Conservation (phyloP, 2,797 vertebrate genomes). For the Peromyscus attwateri region DNA sequence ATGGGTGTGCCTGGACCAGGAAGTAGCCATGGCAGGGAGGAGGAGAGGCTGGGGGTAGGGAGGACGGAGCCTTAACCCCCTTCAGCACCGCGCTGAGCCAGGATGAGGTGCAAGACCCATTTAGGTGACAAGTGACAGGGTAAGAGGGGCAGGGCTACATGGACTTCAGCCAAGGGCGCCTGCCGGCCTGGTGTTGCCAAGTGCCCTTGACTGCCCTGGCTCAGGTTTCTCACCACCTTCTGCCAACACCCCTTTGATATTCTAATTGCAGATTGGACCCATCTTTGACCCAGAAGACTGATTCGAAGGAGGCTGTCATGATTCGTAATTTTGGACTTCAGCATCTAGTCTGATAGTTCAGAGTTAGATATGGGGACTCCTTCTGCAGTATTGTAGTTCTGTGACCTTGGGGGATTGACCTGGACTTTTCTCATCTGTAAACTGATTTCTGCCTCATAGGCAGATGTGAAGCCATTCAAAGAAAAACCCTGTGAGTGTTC, state of each 20-base stretch:
- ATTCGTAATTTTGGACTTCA: too few relatives aligned
- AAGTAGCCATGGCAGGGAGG: neutral
- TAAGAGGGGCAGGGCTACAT: constrained; percentile 28
- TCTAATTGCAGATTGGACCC: neutral
- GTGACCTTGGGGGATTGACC: accelerated
- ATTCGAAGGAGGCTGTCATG: too few relatives aligned
- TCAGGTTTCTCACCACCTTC: neutral
- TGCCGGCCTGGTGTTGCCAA: accelerated
- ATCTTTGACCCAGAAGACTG: neutral
- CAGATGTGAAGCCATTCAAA: neutral
- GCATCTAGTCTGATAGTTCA: accelerated
- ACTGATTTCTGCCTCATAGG: neutral
- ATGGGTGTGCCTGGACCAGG: constrained; percentile 11
- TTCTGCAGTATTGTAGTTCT: accelerated
- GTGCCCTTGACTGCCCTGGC: accelerated
- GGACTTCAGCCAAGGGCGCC: neutral
- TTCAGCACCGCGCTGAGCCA: neutral
- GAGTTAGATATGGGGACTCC: neutral
- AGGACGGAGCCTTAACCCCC: constrained; percentile 48
- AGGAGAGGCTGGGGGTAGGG: constrained; percentile 14
- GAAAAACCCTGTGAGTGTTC: accelerated
- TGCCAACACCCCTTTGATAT: neutral
- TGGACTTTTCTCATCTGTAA: neutral
- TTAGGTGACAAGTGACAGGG: constrained; percentile 68
- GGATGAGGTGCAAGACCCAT: constrained; percentile 48